Evolutionary conservation across 2,888 invertebrate genomes (phyloP), one percentile per base, ranked within the genome.

Genomic region (Phengaris arion): DNA sequence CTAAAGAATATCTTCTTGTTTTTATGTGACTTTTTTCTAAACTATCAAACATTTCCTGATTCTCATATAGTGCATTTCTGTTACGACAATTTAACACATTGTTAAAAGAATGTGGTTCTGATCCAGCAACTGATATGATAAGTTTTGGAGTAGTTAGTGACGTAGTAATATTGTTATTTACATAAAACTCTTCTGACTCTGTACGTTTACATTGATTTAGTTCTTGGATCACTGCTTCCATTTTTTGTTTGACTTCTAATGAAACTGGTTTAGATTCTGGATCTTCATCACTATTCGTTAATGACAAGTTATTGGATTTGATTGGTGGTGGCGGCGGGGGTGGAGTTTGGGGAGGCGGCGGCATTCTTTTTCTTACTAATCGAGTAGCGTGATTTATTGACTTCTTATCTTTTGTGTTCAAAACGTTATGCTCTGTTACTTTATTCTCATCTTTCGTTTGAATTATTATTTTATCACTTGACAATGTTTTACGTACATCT

Each of bases 141-240:
- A 94, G 84, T 84, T 91, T 93, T 2, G 94, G 93, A 74, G 87
- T 80, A 76, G 85, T 85, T 6, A 85, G 85, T 83, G 88, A 88
- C 35, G 55, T 57, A 10, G 51, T 55, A 13, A 69, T 45, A 13
- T 86, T 82, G 79, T 86, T 85, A 4, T 86, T 81, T 78, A 89
- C 87, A 82, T 89, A 85, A 75, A 86, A 73, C 79, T 86, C 85
- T 68, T 83, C 84, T 10, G 90, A 85, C 77, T 93, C 92, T n/a
- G 84, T 83, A 78, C 89, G 86, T 76, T 86, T 85, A 80, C 93
- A 93, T 81, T 89, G 86, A 79, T 89, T 90, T 4, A 95, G 85
- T 83, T 95, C 95, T 70, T 93, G 91, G 77, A 95, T 95, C 46
- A 95, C 95, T 10, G 95, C 95, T 81, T 94, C 94, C 95, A 95